phyloP scores from a whole-genome alignment of 1,140 invertebrate species.

The Tenebrio molitor region DNA sequence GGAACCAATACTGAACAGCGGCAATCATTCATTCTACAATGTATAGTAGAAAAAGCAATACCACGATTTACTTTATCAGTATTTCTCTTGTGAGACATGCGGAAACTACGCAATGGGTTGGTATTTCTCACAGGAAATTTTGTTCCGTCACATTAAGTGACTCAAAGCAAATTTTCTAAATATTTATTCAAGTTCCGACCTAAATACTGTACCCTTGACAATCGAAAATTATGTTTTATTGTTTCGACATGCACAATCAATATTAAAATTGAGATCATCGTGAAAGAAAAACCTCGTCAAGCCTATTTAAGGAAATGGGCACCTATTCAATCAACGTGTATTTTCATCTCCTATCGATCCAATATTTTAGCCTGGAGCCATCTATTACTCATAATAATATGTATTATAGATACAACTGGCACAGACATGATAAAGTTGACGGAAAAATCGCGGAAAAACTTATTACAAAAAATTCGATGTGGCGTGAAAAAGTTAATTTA shows the following conservation, averaged over 20 bases:
- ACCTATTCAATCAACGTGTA: conserved; percentile 4
- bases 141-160: conserved; percentile 21
- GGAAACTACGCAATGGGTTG: conserved; percentile 1
- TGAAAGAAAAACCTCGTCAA: conserved; percentile 13
- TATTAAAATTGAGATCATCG: conserved; percentile 21
- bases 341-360: conserved; percentile 28
- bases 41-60: too few species aligned
- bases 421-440: too few species aligned
- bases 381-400: conserved; percentile 1
- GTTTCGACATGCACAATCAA: background rate
- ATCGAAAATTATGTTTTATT: too few species aligned
- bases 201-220: too few species aligned
- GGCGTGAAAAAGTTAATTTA: background rate
- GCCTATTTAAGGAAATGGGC: conserved; percentile 30
- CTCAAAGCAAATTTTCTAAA: conserved; percentile 5
- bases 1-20: too few species aligned
- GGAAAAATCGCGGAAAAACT: too few species aligned
- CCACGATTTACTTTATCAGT: background rate
- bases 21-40: too few species aligned
- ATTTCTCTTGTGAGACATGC: background rate
- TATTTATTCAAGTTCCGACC: too few species aligned
- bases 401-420: too few species aligned
- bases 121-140: conserved; percentile 23
- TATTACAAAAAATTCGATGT: background rate
- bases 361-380: background rate